phyloP scores from a whole-genome alignment of 2,888 invertebrate genomes.

The Schizotus pectinicornis region DNA sequence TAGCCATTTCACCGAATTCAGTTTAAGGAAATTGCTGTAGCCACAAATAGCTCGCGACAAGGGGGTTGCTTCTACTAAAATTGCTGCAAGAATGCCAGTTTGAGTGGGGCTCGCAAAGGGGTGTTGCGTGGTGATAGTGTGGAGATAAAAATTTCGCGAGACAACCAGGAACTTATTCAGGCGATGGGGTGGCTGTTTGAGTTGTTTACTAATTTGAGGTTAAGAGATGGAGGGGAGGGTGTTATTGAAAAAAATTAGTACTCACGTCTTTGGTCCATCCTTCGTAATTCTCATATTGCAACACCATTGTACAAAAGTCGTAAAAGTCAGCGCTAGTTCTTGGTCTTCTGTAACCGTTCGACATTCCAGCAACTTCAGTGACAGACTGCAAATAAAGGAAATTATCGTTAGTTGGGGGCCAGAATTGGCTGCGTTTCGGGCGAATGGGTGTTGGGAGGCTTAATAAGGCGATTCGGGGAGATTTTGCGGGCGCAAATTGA shows the following conservation, averaged over 20 bases:
- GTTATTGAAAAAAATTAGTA: constrained; percentile 6
- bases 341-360: constrained; percentile 48
- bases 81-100: too few species aligned
- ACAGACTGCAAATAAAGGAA: constrained; percentile 38
- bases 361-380: constrained; percentile 40
- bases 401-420: constrained; percentile 1
- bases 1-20: too few species aligned
- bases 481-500: background rate
- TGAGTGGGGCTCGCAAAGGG: too few species aligned
- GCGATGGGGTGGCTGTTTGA: too few species aligned
- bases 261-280: constrained; percentile 58
- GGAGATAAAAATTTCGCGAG: too few species aligned
- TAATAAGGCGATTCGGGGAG: background rate
- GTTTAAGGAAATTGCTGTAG: too few species aligned
- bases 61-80: too few species aligned
- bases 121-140: too few species aligned
- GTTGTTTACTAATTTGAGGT: background rate
- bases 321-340: constrained; percentile 63
- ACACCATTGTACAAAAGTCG: constrained; percentile 62
- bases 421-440: background rate
- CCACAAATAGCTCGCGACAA: too few species aligned
- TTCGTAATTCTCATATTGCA: constrained; percentile 64
- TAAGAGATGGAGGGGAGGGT: background rate
- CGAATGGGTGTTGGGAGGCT: background rate
- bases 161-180: too few species aligned